Evolutionary conservation across 2,797 vertebrate genomes (phyloP).

Genomic region (Tragelaphus oryx): DNA sequence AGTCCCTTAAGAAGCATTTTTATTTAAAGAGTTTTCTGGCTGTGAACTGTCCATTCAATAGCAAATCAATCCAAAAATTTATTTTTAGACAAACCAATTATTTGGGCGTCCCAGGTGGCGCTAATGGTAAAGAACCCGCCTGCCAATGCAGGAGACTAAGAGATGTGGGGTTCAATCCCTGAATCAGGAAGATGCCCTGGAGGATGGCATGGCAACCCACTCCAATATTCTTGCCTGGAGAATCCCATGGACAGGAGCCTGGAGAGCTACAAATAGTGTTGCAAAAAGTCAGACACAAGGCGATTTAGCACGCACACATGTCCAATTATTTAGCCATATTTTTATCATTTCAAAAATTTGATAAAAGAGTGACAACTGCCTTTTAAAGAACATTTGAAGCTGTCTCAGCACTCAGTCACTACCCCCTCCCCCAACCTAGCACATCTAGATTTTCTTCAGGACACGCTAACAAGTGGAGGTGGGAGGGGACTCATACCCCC

Average conservation of each 20-base stretch:
- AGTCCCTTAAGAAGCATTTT: background rate
- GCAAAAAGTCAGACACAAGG: background rate
- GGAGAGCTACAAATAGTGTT: background rate
- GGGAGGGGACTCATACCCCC: background rate
- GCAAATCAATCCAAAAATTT: background rate
- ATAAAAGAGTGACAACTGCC: background rate
- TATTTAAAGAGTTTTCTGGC: background rate
- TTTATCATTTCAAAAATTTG: background rate
- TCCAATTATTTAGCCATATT: background rate
- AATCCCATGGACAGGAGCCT: background rate
- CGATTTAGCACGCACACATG: rapidly evolving
- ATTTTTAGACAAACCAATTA: background rate
- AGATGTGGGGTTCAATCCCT: background rate
- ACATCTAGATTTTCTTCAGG: background rate
- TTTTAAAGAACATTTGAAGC: background rate
- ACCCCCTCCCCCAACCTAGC: background rate
- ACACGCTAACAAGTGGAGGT: background rate
- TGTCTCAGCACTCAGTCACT: background rate
- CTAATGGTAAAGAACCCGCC: background rate
- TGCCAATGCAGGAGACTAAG: background rate
- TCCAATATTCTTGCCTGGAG: background rate
- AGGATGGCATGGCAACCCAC: background rate
- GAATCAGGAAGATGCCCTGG: background rate
- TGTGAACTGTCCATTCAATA: background rate
- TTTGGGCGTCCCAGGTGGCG: background rate